Evolutionary conservation across 64 coral and sea anemone genomes (phyloP).

Genomic region (Stichodactyla helianthus): DNA sequence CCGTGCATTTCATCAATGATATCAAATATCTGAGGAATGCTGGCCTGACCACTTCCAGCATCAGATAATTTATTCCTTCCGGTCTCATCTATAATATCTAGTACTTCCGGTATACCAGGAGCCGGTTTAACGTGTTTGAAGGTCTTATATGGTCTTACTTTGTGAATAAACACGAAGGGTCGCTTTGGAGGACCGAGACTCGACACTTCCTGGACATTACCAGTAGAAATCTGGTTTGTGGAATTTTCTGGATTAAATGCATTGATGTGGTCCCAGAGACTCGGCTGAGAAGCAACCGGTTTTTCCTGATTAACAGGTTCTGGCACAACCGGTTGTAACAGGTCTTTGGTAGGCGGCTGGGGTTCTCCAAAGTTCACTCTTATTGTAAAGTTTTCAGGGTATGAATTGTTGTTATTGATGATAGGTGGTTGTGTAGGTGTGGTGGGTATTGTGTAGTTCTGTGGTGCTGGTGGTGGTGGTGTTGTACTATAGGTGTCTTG

Average conservation of each 20-base stretch:
- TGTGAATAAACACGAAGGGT: conserved; percentile 9
- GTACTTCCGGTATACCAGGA: conserved; percentile 68
- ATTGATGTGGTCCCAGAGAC: neutral
- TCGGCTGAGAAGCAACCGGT: neutral
- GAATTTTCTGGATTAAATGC: neutral
- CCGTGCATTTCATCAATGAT: conserved; percentile 84
- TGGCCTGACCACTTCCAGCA: conserved; percentile 43
- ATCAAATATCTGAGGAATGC: conserved; percentile 91
- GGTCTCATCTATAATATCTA: conserved; percentile 92
- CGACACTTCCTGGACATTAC: conserved; percentile 50
- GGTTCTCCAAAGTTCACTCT: conserved; percentile 45
- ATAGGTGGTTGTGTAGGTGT: neutral
- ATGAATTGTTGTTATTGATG: neutral
- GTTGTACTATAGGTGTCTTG: neutral
- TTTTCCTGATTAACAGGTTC: conserved; percentile 29
- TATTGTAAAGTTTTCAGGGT: conserved; percentile 51
- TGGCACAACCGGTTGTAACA: neutral
- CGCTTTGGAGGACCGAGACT: conserved; percentile 12
- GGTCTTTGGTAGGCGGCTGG: neutral
- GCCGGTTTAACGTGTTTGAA: conserved; percentile 23
- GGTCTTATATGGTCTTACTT: conserved; percentile 14
- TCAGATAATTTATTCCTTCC: conserved; percentile 33
- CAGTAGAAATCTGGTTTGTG: conserved; percentile 39
- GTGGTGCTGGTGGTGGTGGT: neutral
- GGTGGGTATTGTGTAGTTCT: neutral